These are phyloP conservation scores for Heterodera filipjevi DNA, from an alignment of 2,888 invertebrate species.

Conservation along the genomic window DNA sequence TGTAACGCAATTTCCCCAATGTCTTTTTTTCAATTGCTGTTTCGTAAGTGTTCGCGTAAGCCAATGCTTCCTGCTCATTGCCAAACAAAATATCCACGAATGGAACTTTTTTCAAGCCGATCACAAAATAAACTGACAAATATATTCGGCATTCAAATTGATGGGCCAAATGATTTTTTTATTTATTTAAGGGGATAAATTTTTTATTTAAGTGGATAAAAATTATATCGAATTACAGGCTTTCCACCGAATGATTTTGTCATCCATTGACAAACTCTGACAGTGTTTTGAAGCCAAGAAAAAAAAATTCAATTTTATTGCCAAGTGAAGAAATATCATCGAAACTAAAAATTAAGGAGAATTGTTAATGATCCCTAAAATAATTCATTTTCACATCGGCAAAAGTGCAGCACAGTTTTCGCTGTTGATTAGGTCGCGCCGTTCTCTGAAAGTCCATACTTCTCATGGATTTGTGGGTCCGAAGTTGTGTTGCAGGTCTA, in stretches of 20 bases:
- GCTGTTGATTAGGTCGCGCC: conserved; percentile 84
- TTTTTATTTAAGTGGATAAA: too few species aligned
- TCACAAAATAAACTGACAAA: conserved; percentile 81
- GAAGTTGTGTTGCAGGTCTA: conserved; percentile 68
- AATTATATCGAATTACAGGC: background rate
- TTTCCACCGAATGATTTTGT: background rate
- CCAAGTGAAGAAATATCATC: conserved; percentile 79
- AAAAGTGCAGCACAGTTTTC: conserved; percentile 76
- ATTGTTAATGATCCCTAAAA: background rate
- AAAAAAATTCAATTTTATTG: conserved; percentile 80
- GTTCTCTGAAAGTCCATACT: conserved; percentile 84
- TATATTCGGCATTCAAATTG: conserved; percentile 94
- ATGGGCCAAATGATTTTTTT: conserved; percentile 71
- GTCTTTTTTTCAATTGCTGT: conserved; percentile 74
- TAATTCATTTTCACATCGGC: conserved; percentile 72
- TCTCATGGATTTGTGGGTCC: conserved; percentile 78
- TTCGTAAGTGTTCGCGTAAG: conserved; percentile 80
- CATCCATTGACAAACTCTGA: conserved; percentile 79
- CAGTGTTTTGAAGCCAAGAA: conserved; percentile 91
- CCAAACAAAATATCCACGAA: conserved; percentile 93
- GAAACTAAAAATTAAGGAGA: conserved; percentile 67
- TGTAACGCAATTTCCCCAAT: conserved; percentile 79
- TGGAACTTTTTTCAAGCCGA: conserved; percentile 79
- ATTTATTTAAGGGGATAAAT: too few species aligned
- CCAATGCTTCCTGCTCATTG: conserved; percentile 86